Conservation (phyloP, 1,140 invertebrate species). For the Eubasilissa regina region DNA sequence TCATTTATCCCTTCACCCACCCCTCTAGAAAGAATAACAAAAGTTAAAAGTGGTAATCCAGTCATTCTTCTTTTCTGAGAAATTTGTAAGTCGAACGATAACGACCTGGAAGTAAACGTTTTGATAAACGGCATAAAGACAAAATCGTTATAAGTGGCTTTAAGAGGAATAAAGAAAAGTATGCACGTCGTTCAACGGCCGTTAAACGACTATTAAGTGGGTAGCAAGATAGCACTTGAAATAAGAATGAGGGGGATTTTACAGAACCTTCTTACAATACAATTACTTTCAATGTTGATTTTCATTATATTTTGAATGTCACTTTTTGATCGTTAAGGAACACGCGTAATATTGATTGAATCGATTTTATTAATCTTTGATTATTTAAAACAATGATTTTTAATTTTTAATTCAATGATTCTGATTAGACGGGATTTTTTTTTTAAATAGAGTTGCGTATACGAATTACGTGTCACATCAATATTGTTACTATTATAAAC, state of each 20-base stretch:
- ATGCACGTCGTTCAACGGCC: constrained; percentile 48
- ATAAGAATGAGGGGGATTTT: constrained; percentile 26
- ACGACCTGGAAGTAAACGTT: constrained; percentile 22
- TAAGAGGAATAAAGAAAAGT: constrained; percentile 43
- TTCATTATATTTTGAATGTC: not conserved
- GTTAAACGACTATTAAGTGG: constrained; percentile 53
- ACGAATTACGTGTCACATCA: too few species aligned
- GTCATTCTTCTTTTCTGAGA: not conserved
- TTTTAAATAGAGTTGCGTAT: too few species aligned
- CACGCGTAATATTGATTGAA: too few species aligned
- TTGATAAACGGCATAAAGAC: constrained; percentile 41
- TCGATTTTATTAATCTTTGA: too few species aligned
- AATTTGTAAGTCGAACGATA: constrained; percentile 19
- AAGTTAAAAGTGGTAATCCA: constrained; percentile 31
- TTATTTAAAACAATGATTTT: too few species aligned
- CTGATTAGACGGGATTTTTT: too few species aligned
- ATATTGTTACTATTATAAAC: too few species aligned
- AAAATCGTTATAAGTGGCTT: constrained; percentile 42
- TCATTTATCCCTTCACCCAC: not conserved
- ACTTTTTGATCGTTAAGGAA: too few species aligned
- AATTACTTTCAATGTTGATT: constrained; percentile 21
- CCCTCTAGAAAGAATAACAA: constrained; percentile 1
- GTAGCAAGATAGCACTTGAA: constrained; percentile 36
- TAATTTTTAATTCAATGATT: too few species aligned
- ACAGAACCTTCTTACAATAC: not conserved